These are phyloP conservation scores for Eupithecia tripunctaria DNA, from an alignment of 2,888 invertebrate genomes.

Conservation along the genomic window DNA sequence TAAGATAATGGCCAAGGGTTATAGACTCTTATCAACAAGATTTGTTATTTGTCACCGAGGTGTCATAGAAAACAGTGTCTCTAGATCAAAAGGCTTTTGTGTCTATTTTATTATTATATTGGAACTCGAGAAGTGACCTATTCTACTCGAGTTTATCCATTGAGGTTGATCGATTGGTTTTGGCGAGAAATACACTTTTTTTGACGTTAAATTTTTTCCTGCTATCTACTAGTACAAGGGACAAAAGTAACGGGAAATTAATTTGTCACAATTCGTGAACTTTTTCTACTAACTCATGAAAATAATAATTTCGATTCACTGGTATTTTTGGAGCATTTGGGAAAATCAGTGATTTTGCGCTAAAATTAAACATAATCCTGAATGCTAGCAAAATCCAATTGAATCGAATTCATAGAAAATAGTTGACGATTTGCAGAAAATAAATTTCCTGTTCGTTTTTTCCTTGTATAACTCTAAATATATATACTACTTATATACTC, in stretches of 20 bases:
- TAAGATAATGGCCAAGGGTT: conserved; percentile 2
- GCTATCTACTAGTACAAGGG: not conserved
- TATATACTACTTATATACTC: no score
- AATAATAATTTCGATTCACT: not conserved
- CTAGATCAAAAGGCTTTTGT: not conserved
- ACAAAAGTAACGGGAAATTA: not conserved
- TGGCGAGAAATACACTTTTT: not conserved
- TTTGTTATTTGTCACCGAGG: not conserved
- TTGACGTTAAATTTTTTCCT: not conserved
- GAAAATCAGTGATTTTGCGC: not conserved
- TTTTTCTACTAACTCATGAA: not conserved
- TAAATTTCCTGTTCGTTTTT: not conserved
- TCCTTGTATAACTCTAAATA: not conserved
- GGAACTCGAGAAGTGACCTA: not conserved
- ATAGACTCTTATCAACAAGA: not conserved
- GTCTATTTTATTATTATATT: not conserved
- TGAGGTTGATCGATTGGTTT: not conserved
- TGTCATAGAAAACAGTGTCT: not conserved
- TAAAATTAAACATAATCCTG: not conserved
- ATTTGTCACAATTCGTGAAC: not conserved
- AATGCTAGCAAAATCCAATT: not conserved
- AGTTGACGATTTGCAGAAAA: not conserved
- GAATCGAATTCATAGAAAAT: not conserved
- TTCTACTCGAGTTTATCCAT: not conserved
- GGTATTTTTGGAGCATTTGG: not conserved